Base-by-base conservation (phyloP, 2,113 vertebrate species). In the Colossoma macropomum region DNA sequence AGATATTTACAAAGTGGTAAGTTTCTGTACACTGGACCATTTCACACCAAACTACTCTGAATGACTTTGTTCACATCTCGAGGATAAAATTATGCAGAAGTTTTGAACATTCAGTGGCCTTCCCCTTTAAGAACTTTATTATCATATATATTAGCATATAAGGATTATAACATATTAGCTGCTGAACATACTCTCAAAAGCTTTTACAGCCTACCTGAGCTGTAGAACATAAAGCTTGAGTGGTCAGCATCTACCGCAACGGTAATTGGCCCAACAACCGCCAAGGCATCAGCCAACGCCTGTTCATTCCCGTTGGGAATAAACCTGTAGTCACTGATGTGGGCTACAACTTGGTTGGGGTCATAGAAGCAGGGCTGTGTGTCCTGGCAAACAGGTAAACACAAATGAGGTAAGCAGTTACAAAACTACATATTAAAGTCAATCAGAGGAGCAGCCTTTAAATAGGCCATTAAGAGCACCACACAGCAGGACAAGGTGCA, bases 211-310 rank as follows among this genome's bases (percentile, higher is more conserved):
- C 41, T 48, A 95, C 95, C 95, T 88, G 93, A 93, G 83, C 92
- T 94, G 87, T 95, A 95, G 83, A 95, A 95, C 32, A 95, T 86
- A 88, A 95, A 95, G 71, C 94, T 94, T 59, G 91, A 5, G 30
- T 95, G 91, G 79, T 92, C 89, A 3, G 95, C 93, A 88, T 95
- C 95, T 17, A 95, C 23, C 0, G 94, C 92, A 0, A 95, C 92
- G 6, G 95, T 93, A 86, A 95, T 93, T 30, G 95, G 95, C 5
- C 95, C 95, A 10, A 95, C 80, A 0, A 92, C 89, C 66, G 94
- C 91, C 86, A 95, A 91, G 0, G 95, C 93, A 30, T 95, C 93
- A 77, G 93, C 93, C 87, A 95, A 80, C 2, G 93, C 93, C 82
- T 94, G 92, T 68, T 94, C 95, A 66, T 95, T 91, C 84, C 94